Base-by-base conservation (phyloP, 2,888 invertebrate genomes). In the Agriopis aurantiaria region DNA sequence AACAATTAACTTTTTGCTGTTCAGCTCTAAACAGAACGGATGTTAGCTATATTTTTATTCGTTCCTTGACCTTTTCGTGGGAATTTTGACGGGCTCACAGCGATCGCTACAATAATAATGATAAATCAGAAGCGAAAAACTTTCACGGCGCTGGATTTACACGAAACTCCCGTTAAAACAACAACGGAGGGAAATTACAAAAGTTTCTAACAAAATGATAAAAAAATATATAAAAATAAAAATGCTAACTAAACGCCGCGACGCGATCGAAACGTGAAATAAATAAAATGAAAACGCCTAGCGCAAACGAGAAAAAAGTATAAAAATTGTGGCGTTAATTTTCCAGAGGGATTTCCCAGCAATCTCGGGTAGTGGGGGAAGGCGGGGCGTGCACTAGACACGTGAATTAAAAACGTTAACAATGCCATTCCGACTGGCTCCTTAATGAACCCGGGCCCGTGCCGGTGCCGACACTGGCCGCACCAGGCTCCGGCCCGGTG, bases 371-470 rank as follows among this genome's bases (percentile, higher is more conserved):
- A 84, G 80, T 75, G 81, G 80, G 81, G 81, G 81, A 84, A 85
- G 85, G 86, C 86, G 84, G 87, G 89, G 91, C 91, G 91, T 93
- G 93, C 90, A 86, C 83, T 85, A 89, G 93, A 93, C 93, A 93
- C 92, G 89, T 93, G 92, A 93, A 93, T 93, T 93, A 93, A 93
- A 93, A 93, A 89, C 89, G 90, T 89, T 92, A 91, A 93, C 93
- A 93, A 92, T 90, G 89, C 83, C 88, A 85, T 83, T 86, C 86
- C 90, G 88, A 85, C 86, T 82, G 83, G 87, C 85, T 89, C 84
- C 90, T 90, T 93, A 92, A 92, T 92, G 93, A 93, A 91, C 87
- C 80, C 80, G 80, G 81, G 83, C 83, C 83, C 75, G 76, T 78
- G 83, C 82, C 75, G 43, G 52, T 33, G 64, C 66, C 53, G 40